Evolutionary conservation across 1,140 invertebrate species (phyloP).

Genomic region (Pseudomyrmex dendroicus): DNA sequence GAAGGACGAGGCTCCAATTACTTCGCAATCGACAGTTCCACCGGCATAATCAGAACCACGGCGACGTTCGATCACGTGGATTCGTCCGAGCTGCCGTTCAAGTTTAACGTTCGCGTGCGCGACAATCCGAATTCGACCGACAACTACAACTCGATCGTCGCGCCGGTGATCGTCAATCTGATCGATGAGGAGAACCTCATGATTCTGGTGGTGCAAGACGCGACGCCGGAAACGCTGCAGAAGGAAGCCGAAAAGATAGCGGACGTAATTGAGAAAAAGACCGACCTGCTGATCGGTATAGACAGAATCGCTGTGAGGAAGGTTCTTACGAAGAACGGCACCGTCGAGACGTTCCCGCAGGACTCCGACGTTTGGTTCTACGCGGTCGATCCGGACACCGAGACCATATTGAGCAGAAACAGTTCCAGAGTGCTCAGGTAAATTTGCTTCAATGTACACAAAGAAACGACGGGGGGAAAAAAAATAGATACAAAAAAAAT

Average conservation of each 20-base stretch:
- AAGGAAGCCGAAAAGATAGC: constrained; percentile 88
- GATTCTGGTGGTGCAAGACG: constrained; percentile 91
- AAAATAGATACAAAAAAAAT: background rate
- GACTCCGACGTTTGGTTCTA: constrained; percentile 96
- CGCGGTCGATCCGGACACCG: constrained; percentile 91
- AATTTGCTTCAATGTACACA: constrained; percentile 40
- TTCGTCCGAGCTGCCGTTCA: constrained; percentile 88
- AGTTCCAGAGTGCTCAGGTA: constrained; percentile 89
- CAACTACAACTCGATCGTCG: constrained; percentile 87
- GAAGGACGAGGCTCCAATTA: constrained; percentile 88
- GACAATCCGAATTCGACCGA: constrained; percentile 89
- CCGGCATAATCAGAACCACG: constrained; percentile 91
- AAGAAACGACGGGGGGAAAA: no score
- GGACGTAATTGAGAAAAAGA: constrained; percentile 90
- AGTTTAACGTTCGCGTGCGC: constrained; percentile 90
- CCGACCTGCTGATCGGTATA: constrained; percentile 90
- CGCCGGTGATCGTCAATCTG: constrained; percentile 90
- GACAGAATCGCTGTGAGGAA: constrained; percentile 91
- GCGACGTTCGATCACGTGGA: constrained; percentile 89
- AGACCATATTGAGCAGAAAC: constrained; percentile 90
- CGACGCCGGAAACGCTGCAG: constrained; percentile 89
- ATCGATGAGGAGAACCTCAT: constrained; percentile 90
- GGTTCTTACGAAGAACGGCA: constrained; percentile 89
- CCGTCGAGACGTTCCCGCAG: constrained; percentile 89
- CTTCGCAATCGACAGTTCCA: constrained; percentile 90